A percentile compares a stretch with the other conserved stretches of the same genome.
Conservation (phyloP, 2,888 invertebrate genomes). For the Drosophila nr. perissopoda region DNA sequence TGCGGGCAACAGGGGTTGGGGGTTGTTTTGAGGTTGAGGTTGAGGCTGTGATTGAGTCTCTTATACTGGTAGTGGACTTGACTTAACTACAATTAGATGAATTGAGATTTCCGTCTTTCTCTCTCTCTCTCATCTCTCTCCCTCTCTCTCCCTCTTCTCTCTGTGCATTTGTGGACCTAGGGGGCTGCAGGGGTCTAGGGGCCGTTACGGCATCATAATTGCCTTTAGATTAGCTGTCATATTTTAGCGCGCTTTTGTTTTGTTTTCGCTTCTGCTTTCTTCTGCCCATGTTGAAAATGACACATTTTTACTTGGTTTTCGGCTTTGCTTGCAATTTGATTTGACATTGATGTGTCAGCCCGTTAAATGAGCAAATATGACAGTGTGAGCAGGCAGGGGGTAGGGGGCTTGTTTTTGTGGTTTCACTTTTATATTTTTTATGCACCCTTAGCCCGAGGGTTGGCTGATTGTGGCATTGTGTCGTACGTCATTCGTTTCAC, state of each 20-base stretch:
- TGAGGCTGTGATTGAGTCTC: neutral
- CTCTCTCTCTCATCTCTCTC: neutral
- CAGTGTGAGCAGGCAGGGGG: constrained; percentile 21
- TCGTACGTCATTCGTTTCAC: constrained; percentile 3
- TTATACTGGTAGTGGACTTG: constrained; percentile 19
- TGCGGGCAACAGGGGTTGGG: constrained; percentile 19
- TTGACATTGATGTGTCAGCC: constrained; percentile 83
- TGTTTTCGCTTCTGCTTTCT: constrained; percentile 21
- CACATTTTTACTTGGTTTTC: constrained; percentile 60
- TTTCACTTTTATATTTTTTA: constrained; percentile 13
- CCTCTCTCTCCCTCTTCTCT: constrained; percentile 15
- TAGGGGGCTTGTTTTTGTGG: constrained; percentile 59
- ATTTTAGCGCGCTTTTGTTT: constrained; percentile 60
- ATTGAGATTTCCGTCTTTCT: constrained; percentile 58
- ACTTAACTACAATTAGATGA: constrained; percentile 81
- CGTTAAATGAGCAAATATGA: constrained; percentile 82
- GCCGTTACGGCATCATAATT: constrained; percentile 73
- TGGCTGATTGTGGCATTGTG: constrained; percentile 68
- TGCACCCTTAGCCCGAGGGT: constrained; percentile 46
- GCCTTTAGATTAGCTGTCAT: constrained; percentile 82
- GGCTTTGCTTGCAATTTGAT: constrained; percentile 58
- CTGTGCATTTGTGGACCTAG: constrained; percentile 43
- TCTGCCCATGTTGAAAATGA: constrained; percentile 73
- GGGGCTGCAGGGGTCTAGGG: constrained; percentile 16
- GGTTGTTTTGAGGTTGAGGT: constrained; percentile 8